These are phyloP conservation scores for Hydroisotoma schaefferi DNA, from an alignment of 2,888 invertebrate species.

Conservation along the genomic window DNA sequence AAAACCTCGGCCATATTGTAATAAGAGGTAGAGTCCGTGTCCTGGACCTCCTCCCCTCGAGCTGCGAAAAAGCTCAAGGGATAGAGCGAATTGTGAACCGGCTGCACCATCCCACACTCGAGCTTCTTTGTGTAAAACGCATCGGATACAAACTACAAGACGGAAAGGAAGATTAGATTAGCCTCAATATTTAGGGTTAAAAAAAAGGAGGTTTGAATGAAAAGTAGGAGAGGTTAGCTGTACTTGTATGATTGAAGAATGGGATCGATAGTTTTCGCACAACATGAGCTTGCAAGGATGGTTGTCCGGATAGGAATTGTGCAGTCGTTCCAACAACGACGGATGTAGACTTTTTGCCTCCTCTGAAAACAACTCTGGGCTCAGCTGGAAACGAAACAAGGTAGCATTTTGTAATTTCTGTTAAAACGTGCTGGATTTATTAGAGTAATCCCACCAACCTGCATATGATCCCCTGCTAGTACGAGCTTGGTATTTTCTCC, in stretches of 20 bases:
- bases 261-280: constrained; percentile 78
- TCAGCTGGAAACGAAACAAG: constrained; percentile 58
- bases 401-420: background rate
- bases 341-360: constrained; percentile 58
- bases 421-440: no score
- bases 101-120: constrained; percentile 68
- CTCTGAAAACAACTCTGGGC: constrained; percentile 67
- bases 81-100: constrained; percentile 63
- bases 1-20: constrained; percentile 76
- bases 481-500: constrained; percentile 69
- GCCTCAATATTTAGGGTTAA: background rate
- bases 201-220: background rate
- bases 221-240: background rate
- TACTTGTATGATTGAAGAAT: constrained; percentile 70
- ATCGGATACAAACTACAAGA: constrained; percentile 66
- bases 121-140: constrained; percentile 75
- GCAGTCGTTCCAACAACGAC: constrained; percentile 72
- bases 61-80: constrained; percentile 72
- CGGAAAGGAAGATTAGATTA: constrained; percentile 10
- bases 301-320: constrained; percentile 68
- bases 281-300: constrained; percentile 75
- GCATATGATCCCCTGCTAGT: constrained; percentile 80
- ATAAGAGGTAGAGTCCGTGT: constrained; percentile 67
- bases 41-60: constrained; percentile 74
- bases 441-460: constrained; percentile 51